Evolutionary conservation across 2,888 invertebrate species (phyloP).

Genomic region (Dasysyrphus albostriatus): DNA sequence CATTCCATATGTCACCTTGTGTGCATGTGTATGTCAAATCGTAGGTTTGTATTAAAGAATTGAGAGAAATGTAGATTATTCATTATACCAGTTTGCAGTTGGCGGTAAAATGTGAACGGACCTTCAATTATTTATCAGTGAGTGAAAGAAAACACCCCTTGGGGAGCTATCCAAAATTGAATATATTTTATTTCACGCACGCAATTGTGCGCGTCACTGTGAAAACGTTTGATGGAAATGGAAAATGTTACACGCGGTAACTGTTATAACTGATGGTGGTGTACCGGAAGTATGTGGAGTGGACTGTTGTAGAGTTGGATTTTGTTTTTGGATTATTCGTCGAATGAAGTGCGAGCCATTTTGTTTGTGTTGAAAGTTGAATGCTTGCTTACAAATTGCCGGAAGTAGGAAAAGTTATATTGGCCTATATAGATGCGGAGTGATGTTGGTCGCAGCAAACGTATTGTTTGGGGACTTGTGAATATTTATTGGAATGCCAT

Average conservation of each 20-base stretch:
- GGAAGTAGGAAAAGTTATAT: conserved; percentile 39
- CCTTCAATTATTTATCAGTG: conserved; percentile 69
- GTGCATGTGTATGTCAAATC: background rate
- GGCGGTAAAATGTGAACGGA: conserved; percentile 39
- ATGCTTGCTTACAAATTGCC: conserved; percentile 12
- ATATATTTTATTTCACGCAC: conserved; percentile 74
- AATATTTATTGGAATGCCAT: conserved; percentile 67
- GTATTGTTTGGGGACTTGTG: conserved; percentile 56
- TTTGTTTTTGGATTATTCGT: background rate
- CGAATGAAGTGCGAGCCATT: conserved; percentile 16
- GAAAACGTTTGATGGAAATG: conserved; percentile 63
- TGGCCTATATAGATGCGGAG: background rate
- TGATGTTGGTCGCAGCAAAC: conserved; percentile 17
- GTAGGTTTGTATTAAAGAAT: background rate
- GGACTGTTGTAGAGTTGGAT: background rate
- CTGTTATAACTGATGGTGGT: background rate
- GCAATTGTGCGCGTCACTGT: conserved; percentile 72
- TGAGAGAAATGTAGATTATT: conserved; percentile 11
- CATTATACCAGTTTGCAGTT: conserved; percentile 27
- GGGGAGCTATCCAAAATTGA: conserved; percentile 71
- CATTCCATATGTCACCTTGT: background rate
- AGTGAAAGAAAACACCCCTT: conserved; percentile 71
- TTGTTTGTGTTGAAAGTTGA: conserved; percentile 17
- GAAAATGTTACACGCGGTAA: conserved; percentile 31
- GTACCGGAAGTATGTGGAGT: background rate